Conservation (phyloP, 2,113 vertebrate genomes). For the Parus major region DNA sequence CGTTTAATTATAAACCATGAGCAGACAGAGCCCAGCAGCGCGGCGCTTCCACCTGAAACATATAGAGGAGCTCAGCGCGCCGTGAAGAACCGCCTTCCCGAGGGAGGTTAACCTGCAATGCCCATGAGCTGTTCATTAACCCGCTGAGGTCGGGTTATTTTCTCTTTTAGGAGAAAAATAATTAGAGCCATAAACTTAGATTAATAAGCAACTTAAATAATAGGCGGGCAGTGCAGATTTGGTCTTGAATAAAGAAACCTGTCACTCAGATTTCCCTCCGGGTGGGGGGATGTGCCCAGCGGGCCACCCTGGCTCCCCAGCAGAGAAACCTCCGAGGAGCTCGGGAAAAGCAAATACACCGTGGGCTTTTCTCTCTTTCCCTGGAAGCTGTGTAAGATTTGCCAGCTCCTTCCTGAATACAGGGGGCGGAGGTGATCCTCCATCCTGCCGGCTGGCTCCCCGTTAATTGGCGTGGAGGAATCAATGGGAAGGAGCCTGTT, state of each 20-base stretch:
- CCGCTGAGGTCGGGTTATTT: constrained; percentile 22
- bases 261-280: background rate
- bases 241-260: background rate
- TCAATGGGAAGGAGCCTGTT: background rate
- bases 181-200: constrained; percentile 39
- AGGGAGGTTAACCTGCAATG: constrained; percentile 24
- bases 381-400: background rate
- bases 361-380: background rate
- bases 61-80: constrained; percentile 12
- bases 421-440: background rate
- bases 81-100: constrained; percentile 22
- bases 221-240: background rate
- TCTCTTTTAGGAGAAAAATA: constrained; percentile 34
- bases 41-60: background rate
- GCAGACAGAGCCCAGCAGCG: background rate
- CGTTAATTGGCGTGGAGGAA: background rate
- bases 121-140: constrained; percentile 73
- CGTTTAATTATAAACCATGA: constrained; percentile 61
- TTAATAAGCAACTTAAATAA: constrained; percentile 48
- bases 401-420: background rate
- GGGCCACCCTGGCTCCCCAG: background rate
- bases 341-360: background rate
- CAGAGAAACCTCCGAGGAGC: background rate
- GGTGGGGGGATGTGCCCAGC: background rate
- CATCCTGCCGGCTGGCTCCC: background rate